Percentiles rank a stretch among this genome's conserved stretches.
These are phyloP conservation scores for Capreolus pygargus DNA, from an alignment of 2,113 vertebrate genomes.

Conservation along the genomic window DNA sequence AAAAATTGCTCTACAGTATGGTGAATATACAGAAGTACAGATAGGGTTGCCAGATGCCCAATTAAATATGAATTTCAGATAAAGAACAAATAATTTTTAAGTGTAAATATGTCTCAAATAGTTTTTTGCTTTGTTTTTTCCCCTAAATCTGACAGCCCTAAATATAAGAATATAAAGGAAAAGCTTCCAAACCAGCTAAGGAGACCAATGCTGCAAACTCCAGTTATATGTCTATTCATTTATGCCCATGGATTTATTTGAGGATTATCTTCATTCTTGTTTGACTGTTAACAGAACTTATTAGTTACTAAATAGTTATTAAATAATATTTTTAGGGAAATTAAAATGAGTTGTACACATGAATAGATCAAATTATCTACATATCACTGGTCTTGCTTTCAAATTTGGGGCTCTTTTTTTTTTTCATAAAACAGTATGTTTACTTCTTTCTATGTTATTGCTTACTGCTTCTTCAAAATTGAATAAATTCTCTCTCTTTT, in stretches of 20 bases:
- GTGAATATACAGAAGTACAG: not conserved
- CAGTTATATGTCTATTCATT: not conserved
- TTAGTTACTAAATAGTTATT: not conserved
- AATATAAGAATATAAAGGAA: not conserved
- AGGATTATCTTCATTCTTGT: not conserved
- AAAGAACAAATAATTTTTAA: conserved; percentile 6
- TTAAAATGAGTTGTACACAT: not conserved
- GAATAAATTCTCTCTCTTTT: not conserved
- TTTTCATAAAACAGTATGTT: not conserved
- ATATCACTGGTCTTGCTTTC: not conserved
- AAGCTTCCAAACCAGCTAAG: not conserved
- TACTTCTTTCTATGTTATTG: not conserved
- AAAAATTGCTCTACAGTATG: not conserved
- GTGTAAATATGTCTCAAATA: not conserved
- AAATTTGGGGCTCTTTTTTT: not conserved
- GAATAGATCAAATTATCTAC: not conserved
- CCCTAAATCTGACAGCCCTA: not conserved
- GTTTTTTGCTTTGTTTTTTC: not conserved
- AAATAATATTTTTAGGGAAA: not conserved
- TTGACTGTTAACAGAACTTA: not conserved
- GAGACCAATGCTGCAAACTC: not conserved
- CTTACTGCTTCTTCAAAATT: not conserved
- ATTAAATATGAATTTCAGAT: conserved; percentile 25
- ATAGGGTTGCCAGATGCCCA: not conserved
- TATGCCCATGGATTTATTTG: not conserved